phyloP scores from a whole-genome alignment of 2,797 vertebrate species.

The Acrossocheilus fasciatus region DNA sequence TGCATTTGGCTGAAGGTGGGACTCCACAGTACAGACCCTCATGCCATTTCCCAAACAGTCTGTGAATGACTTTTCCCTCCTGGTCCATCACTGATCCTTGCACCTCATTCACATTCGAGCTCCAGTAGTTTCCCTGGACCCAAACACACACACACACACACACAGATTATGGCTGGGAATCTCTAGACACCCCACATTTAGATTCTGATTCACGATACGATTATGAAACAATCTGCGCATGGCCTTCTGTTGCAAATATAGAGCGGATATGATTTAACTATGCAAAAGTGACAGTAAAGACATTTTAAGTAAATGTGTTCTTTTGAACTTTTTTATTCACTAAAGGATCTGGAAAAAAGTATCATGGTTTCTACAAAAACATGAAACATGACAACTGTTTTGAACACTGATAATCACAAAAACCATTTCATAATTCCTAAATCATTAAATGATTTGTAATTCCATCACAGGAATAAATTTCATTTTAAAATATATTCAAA shows the following conservation, averaged over 20 bases:
- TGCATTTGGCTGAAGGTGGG: slow-evolving; percentile 94
- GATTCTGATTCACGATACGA: not conserved
- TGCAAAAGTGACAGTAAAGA: too few relatives aligned
- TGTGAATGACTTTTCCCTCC: slow-evolving; percentile 94
- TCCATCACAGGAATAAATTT: too few relatives aligned
- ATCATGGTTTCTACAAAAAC: too few relatives aligned
- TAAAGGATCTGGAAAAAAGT: too few relatives aligned
- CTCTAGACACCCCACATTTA: not conserved
- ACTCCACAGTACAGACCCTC: slow-evolving; percentile 96
- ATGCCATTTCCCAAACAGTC: slow-evolving; percentile 98
- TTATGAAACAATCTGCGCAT: not conserved
- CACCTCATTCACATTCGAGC: slow-evolving; percentile 95
- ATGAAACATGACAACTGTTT: too few relatives aligned
- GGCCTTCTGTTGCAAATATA: not conserved
- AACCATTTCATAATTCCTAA: too few relatives aligned
- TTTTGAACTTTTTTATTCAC: too few relatives aligned
- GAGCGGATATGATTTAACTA: too few relatives aligned
- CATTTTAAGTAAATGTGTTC: too few relatives aligned
- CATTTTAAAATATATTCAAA: too few relatives aligned
- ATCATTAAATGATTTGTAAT: too few relatives aligned
- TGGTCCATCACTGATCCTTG: slow-evolving; percentile 98
- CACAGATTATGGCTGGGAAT: not conserved
- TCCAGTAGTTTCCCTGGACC: slow-evolving; percentile 95
- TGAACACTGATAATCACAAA: too few relatives aligned
- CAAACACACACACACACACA: not conserved